Percentiles rank a stretch among this genome's conserved stretches.
Evolutionary conservation across 2,797 vertebrate genomes (phyloP).

Genomic region (Anniella stebbinsi): DNA sequence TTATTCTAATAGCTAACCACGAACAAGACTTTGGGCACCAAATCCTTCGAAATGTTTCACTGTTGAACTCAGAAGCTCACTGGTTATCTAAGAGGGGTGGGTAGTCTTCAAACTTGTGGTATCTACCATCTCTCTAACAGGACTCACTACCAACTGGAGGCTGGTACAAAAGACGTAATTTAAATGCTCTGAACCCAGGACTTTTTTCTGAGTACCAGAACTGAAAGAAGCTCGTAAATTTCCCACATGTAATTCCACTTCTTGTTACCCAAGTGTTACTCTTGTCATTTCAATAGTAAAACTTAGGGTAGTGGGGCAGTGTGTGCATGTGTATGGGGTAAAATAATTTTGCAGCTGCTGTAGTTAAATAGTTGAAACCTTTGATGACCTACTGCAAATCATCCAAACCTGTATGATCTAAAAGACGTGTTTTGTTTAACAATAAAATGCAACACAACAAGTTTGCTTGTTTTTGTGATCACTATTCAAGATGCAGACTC

Average conservation of each 20-base stretch:
- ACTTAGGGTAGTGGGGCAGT: background rate
- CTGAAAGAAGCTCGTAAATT: background rate
- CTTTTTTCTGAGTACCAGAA: background rate
- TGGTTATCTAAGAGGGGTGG: background rate
- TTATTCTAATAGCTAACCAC: background rate
- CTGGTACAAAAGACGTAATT: background rate
- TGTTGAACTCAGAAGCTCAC: background rate
- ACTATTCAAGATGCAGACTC: background rate
- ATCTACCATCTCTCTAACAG: too few relatives aligned
- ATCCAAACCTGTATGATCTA: background rate
- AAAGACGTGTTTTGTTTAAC: background rate
- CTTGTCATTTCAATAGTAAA: background rate
- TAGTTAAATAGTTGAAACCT: background rate
- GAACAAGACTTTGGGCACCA: background rate
- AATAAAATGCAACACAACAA: background rate
- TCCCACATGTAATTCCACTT: background rate
- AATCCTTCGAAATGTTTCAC: background rate
- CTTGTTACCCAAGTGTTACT: background rate
- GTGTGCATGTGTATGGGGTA: too few relatives aligned
- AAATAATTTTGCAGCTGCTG: background rate
- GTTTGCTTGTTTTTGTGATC: background rate
- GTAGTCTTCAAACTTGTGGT: background rate
- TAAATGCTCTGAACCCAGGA: background rate
- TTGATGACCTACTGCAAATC: background rate
- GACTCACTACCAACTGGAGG: background rate